These are phyloP conservation scores for Matsumyia berberina DNA, from an alignment of 2,888 invertebrate genomes.

Conservation along the genomic window DNA sequence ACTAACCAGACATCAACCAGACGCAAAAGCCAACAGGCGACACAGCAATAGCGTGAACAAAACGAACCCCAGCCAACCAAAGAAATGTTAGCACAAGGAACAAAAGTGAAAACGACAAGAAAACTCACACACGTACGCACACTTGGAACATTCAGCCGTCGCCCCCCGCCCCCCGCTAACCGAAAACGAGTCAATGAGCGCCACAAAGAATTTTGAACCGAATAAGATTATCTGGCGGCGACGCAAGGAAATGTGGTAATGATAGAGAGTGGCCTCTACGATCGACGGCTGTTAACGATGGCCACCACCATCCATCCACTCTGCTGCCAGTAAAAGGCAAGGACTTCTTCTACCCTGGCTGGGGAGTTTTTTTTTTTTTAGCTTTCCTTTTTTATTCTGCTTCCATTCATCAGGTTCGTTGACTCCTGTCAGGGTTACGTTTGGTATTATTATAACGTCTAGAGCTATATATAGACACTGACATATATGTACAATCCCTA, in stretches of 20 bases:
- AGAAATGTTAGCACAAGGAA: slow-evolving; percentile 14
- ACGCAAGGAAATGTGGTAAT: not conserved
- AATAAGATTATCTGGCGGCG: slow-evolving; percentile 15
- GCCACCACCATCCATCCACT: not conserved
- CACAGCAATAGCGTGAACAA: not conserved
- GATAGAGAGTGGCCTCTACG: too few species aligned
- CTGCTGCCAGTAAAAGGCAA: slow-evolving; percentile 8
- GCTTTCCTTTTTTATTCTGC: slow-evolving; percentile 2
- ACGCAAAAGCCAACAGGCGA: slow-evolving; percentile 17
- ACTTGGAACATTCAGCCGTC: not conserved
- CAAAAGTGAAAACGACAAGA: slow-evolving; percentile 15
- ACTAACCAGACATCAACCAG: too few species aligned
- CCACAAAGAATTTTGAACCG: slow-evolving; percentile 29
- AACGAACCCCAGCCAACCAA: not conserved
- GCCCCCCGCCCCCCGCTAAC: not conserved
- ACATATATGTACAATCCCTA: not conserved
- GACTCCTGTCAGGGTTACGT: slow-evolving; percentile 45
- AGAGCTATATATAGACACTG: not conserved
- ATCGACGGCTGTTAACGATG: not conserved
- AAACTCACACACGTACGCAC: not conserved
- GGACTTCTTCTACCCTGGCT: slow-evolving; percentile 21
- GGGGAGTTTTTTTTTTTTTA: not conserved
- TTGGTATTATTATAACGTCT: slow-evolving; percentile 23
- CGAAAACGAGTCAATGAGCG: slow-evolving; percentile 19
- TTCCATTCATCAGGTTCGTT: slow-evolving; percentile 28